These are phyloP conservation scores for Taurulus bubalis DNA, from an alignment of 2,113 vertebrate species.

Conservation along the genomic window DNA sequence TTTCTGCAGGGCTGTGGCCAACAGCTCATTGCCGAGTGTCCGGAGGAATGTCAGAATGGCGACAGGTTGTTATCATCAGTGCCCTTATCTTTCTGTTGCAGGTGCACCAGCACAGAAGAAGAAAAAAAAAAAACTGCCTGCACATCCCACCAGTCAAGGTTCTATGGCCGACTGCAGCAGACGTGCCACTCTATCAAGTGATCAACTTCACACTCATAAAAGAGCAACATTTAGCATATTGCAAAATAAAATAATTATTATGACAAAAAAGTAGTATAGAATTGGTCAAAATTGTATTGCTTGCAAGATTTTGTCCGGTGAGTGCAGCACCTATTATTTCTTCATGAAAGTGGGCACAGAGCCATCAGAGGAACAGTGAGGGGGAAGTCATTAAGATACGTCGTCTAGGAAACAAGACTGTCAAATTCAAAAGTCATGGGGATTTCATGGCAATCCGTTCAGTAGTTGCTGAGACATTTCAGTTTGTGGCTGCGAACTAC, in stretches of 20 bases:
- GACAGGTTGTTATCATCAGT: slow-evolving; percentile 78
- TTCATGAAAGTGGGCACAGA: background rate
- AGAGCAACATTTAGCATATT: slow-evolving; percentile 31
- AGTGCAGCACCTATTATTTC: background rate
- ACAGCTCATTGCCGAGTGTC: slow-evolving; percentile 72
- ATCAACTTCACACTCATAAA: slow-evolving; percentile 62
- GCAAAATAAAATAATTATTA: background rate
- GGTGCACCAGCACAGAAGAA: slow-evolving; percentile 71
- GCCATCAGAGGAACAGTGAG: background rate
- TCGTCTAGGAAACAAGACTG: background rate
- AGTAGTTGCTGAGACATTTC: background rate
- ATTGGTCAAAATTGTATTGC: background rate
- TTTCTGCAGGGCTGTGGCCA: slow-evolving; percentile 56
- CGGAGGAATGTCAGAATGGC: slow-evolving; percentile 80
- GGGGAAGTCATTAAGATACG: background rate
- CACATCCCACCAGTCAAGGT: slow-evolving; percentile 55
- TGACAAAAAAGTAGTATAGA: background rate
- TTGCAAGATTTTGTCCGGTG: background rate
- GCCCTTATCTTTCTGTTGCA: slow-evolving; percentile 80
- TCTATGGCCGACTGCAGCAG: slow-evolving; percentile 65
- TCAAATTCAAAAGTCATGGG: background rate
- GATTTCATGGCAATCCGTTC: background rate
- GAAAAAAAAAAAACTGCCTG: slow-evolving; percentile 48
- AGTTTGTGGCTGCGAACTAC: background rate
- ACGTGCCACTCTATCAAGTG: slow-evolving; percentile 55